Evolutionary conservation across 2,888 invertebrate species (phyloP), one percentile per base, ranked within the genome.

Genomic region (Synergus japonicus): DNA sequence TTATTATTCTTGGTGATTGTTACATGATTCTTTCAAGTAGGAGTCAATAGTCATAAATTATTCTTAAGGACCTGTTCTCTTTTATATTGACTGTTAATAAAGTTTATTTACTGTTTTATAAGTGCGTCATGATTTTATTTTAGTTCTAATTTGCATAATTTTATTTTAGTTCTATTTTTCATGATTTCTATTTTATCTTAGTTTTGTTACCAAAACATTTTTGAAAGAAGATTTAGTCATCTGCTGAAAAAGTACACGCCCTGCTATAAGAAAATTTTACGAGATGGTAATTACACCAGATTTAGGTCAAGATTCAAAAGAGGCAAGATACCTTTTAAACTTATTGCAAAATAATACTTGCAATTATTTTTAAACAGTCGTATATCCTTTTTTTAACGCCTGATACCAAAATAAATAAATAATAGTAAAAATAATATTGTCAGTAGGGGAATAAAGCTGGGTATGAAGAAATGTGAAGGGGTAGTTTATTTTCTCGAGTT

Each of bases 251-350:
- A 8, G n/a, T 58, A 37, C 29, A 64, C 64, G 41, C 64, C 15
- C 64, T 41, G 37, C 2, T 44, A 44, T 29, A 49, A 73, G 29
- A 37, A 46, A 49, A 54, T 54, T 54, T 73, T 73, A 15, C 7
- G 8, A 46, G 29, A 44, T 46, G 15, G 29, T 37, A 73, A 73
- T 54, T 49, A 49, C 29, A 29, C 69, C 5, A 1, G 9, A 73
- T 49, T 73, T n/a, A 37, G 69, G 69, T 73, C 69, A 73, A 49
- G 37, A 73, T 54, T 13, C 15, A 49, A 46, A 69, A 69, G 29
- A 69, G 49, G 69, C 29, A 15, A n/a, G 41, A 8, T 18, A 43
- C 43, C 43, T 66, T 66, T 66, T 66, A 18, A 66, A 66, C 22
- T 66, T 12, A 66, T 66, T 18, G 12, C 66, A 66, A 29, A 29